Conservation (phyloP, 2,797 vertebrate species). For the Onychomys torridus region DNA sequence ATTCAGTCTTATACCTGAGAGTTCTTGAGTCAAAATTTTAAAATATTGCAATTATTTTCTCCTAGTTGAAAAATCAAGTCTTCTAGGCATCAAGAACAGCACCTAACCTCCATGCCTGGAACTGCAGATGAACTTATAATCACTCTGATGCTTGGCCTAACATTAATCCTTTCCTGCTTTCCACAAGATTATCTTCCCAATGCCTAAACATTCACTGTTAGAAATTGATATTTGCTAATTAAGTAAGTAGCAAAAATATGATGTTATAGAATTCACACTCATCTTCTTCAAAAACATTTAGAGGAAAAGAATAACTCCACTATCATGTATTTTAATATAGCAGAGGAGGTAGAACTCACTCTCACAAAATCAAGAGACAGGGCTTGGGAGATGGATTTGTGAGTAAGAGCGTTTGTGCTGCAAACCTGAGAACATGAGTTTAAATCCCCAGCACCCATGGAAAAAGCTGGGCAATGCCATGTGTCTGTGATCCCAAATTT, state of each 20-base stretch:
- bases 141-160: background rate
- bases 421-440: background rate
- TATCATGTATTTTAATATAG: background rate
- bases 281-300: background rate
- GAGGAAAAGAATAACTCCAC: background rate
- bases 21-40: background rate
- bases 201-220: background rate
- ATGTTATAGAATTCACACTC: background rate
- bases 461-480: background rate
- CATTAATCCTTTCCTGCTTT: background rate
- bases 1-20: background rate
- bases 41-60: constrained; percentile 55
- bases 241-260: background rate
- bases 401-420: background rate
- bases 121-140: background rate
- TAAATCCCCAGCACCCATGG: background rate
- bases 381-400: background rate
- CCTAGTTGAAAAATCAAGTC: background rate
- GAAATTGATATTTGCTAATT: background rate
- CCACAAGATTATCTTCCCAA: background rate
- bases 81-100: background rate
- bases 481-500: background rate
- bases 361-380: background rate
- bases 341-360: background rate
- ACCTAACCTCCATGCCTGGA: background rate